Evolutionary conservation across 23 tunicate species (phyloP).

Genomic region (Aplidium turbinatum): DNA sequence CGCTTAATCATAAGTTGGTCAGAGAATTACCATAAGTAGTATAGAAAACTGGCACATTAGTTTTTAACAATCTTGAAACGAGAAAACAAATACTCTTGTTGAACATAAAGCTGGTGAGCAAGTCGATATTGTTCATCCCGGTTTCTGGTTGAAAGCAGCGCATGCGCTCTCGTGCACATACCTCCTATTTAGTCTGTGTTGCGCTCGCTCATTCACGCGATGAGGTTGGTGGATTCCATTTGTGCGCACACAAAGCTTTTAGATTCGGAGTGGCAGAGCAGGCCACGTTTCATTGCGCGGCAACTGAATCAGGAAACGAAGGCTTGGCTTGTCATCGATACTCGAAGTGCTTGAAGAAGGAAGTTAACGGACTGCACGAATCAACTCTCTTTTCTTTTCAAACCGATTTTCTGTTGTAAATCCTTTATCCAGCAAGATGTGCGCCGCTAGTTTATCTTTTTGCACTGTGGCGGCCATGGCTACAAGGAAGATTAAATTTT

Average conservation of each 20-base stretch:
- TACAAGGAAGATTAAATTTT: too few relatives aligned
- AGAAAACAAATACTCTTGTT: background rate
- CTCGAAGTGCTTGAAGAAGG: constrained; percentile 10
- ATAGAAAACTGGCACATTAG: too few relatives aligned
- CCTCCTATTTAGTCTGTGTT: constrained; percentile 31
- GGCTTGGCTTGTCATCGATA: background rate
- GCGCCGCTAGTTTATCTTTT: too few relatives aligned
- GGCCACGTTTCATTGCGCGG: constrained; percentile 29
- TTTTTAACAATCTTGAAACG: too few relatives aligned
- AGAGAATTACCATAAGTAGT: too few relatives aligned
- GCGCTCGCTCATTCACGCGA: constrained; percentile 13
- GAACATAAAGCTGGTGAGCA: background rate
- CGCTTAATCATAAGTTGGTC: too few relatives aligned
- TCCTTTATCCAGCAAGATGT: too few relatives aligned
- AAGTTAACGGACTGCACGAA: constrained; percentile 3
- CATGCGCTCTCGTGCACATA: constrained; percentile 18
- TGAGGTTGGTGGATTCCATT: constrained; percentile 37
- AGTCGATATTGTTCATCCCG: constrained; percentile 39
- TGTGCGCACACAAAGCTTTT: constrained; percentile 39
- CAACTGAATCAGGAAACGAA: constrained; percentile 27
- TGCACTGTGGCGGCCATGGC: too few relatives aligned
- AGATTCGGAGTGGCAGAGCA: constrained; percentile 16
- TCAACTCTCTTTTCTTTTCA: too few relatives aligned
- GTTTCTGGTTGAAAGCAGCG: background rate
- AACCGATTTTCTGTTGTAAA: too few relatives aligned